Evolutionary conservation across 2,797 vertebrate genomes (phyloP), one percentile per base, ranked within the genome.

Genomic region (Champsocephalus esox): DNA sequence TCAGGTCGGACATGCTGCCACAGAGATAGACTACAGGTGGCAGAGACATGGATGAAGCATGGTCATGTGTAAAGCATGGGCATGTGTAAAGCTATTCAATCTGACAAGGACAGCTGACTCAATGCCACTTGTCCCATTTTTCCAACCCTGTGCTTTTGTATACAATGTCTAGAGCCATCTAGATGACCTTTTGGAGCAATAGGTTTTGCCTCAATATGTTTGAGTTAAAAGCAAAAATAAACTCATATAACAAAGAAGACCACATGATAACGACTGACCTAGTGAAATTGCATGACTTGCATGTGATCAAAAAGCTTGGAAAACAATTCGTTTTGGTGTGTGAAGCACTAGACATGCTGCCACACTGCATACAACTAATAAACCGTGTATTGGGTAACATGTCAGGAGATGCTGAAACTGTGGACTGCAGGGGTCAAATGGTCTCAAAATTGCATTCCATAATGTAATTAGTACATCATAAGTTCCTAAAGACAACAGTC

Each of bases 61-160:
- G 16, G 59, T 24, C 1, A 0, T 51, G 38, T 64, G 28, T 65
- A 44, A 65, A 62, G 84, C 61, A 11, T 50, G 16, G 59, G 32
- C 1, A 0, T 51, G 38, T 64, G 28, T 65, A 44, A 65, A 62
- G 84, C 61, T 84, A 66, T 87, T 84, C 87, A 83, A 34, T 45
- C 78, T 87, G 92, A 81, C 91, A 89, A 17, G 34, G 51, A 77
- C 86, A 92, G 88, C 88, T 87, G 81, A 82, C 77, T 55, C 49
- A 48, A 7, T 50, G 55, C 63, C 76, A 16, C 66, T 76, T 24
- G 21, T n/a, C 28, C 13, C 21, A 41, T 67, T 34, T 75, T 41
- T 54, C 64, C 21, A 10, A 55, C 51, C 41, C 21, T 49, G 14
- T 56, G 32, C 38, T 51, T 21, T 51, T 34, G 49, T 55, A 24